Percentiles rank a stretch among this genome's conserved stretches.
phyloP scores from a whole-genome alignment of 1,140 invertebrate species.

The Lordiphosa clarofinis region DNA sequence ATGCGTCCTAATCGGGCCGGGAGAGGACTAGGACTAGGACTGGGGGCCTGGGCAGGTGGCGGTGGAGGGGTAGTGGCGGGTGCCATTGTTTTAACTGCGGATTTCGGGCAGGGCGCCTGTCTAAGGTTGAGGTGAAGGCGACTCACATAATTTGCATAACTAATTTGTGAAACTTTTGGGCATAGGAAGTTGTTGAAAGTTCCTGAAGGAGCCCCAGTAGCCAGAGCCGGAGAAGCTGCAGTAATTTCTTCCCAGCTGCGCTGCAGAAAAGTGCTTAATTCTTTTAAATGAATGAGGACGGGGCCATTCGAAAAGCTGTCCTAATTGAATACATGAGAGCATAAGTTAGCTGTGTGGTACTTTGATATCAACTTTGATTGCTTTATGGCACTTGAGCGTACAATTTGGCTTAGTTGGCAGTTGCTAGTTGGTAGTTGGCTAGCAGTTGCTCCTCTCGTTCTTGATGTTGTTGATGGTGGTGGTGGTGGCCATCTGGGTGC shows the following conservation, averaged over 20 bases:
- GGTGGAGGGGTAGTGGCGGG: conserved; percentile 23
- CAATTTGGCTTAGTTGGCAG: conserved; percentile 71
- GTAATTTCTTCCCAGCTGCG: conserved; percentile 64
- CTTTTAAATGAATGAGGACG: conserved; percentile 62
- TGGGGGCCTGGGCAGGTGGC: conserved; percentile 24
- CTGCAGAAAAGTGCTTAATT: conserved; percentile 73
- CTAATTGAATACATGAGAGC: conserved; percentile 76
- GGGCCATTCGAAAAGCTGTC: conserved; percentile 68
- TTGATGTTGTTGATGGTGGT: conserved; percentile 9
- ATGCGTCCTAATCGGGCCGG: conserved; percentile 67
- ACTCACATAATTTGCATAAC: conserved; percentile 77
- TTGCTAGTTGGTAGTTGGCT: conserved; percentile 34
- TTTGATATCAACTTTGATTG: conserved; percentile 77
- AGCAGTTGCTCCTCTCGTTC: conserved; percentile 1
- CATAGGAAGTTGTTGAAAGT: conserved; percentile 77
- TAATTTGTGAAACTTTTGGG: conserved; percentile 74
- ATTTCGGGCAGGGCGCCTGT: conserved; percentile 33
- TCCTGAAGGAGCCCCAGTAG: conserved; percentile 47
- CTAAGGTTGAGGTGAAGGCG: conserved; percentile 57
- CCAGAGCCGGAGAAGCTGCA: conserved; percentile 34
- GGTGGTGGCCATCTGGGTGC: conserved; percentile 41
- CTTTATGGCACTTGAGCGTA: conserved; percentile 76
- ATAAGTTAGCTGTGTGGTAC: conserved; percentile 74
- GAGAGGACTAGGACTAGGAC: too few relatives aligned
- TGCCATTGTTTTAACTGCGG: conserved; percentile 68